Conservation (phyloP, 2,888 invertebrate genomes). For the Phalera bucephala region DNA sequence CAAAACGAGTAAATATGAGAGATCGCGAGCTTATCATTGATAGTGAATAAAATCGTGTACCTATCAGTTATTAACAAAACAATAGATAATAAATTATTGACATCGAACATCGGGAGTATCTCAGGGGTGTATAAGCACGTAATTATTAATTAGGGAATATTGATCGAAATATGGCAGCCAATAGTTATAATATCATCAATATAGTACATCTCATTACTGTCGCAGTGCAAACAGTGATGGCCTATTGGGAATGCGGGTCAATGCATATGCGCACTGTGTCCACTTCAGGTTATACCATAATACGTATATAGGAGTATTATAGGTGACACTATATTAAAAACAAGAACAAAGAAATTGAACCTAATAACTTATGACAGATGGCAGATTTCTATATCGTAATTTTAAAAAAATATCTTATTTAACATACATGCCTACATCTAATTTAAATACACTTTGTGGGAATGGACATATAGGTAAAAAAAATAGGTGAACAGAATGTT, state of each 20-base stretch:
- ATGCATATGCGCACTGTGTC: conserved; percentile 58
- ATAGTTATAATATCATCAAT: conserved; percentile 42
- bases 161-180: conserved; percentile 53
- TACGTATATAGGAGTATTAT: too few relatives aligned
- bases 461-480: too few relatives aligned
- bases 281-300: conserved; percentile 23
- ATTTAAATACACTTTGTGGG: too few relatives aligned
- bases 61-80: conserved; percentile 26
- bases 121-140: conserved; percentile 24
- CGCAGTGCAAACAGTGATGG: conserved; percentile 66
- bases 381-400: too few relatives aligned
- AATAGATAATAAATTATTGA: conserved; percentile 24
- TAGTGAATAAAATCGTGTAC: conserved; percentile 27
- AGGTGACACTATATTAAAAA: conserved; percentile 6
- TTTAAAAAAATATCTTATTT: too few relatives aligned
- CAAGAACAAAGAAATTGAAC: neutral
- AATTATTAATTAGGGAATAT: conserved; percentile 63
- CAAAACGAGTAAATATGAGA: conserved; percentile 27
- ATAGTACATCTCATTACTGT: conserved; percentile 66
- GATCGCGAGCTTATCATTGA: conserved; percentile 32
- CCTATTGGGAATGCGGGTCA: conserved; percentile 75
- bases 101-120: conserved; percentile 16
- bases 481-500: neutral
- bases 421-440: too few relatives aligned
- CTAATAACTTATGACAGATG: too few relatives aligned